Evolutionary conservation across 2,888 invertebrate genomes (phyloP).

Genomic region (Melieria crassipennis): DNA sequence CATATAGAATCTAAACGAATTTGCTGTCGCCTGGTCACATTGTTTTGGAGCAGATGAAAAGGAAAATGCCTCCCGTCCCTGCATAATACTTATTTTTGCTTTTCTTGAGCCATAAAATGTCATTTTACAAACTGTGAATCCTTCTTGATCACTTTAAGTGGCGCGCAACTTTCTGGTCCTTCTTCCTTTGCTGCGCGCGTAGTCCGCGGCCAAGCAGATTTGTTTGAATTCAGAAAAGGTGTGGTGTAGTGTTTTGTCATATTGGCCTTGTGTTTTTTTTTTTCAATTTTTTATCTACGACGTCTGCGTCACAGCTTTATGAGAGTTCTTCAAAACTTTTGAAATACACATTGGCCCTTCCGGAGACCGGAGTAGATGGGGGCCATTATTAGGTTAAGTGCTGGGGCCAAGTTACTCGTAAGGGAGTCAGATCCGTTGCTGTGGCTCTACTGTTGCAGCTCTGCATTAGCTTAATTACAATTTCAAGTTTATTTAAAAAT

Average conservation of each 20-base stretch:
- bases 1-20: too few species aligned
- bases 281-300: conserved; percentile 42
- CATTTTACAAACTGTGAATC: conserved; percentile 65
- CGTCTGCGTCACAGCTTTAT: conserved; percentile 55
- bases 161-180: conserved; percentile 47
- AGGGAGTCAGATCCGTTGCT: conserved; percentile 2
- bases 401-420: conserved; percentile 35
- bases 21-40: not conserved
- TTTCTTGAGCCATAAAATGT: conserved; percentile 59
- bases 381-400: conserved; percentile 55
- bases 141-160: conserved; percentile 64
- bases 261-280: conserved; percentile 29
- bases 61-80: conserved; percentile 9
- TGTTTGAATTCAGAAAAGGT: conserved; percentile 44
- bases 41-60: conserved; percentile 2
- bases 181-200: conserved; percentile 9
- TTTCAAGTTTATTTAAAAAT: conserved; percentile 11
- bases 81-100: conserved; percentile 11
- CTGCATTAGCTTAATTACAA: conserved; percentile 56
- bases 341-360: conserved; percentile 23
- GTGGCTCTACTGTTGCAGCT: too few species aligned
- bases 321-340: conserved; percentile 56
- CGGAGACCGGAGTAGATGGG: not conserved
- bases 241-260: conserved; percentile 16
- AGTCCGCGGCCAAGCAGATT: conserved; percentile 56